Conservation (phyloP, 2,888 invertebrate species). For the Hirudinaria manillensis region DNA sequence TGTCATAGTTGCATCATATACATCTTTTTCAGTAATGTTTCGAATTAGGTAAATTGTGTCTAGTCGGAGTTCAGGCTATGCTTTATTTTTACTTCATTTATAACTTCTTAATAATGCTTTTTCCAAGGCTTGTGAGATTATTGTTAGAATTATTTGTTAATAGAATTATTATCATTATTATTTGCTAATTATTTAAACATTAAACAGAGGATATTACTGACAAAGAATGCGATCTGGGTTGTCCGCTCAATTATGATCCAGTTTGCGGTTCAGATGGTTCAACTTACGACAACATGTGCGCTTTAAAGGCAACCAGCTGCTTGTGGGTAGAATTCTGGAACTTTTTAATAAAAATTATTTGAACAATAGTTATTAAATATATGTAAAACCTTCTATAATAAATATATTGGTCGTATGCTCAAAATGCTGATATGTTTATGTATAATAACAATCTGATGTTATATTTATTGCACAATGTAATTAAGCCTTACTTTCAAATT, state of each 20-base stretch:
- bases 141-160: not conserved
- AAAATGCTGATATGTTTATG: too few species aligned
- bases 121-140: not conserved
- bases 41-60: too few species aligned
- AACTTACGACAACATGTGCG: constrained; percentile 24
- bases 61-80: not conserved
- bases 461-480: too few species aligned
- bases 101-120: not conserved
- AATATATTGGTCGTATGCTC: too few species aligned
- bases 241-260: constrained; percentile 19
- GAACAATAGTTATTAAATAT: too few species aligned
- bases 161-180: not conserved
- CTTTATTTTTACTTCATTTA: not conserved
- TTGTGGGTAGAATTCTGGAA: constrained; percentile 7
- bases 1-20: too few species aligned
- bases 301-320: not conserved
- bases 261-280: constrained; percentile 23
- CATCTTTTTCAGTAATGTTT: too few species aligned
- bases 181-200: constrained; percentile 18
- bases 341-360: too few species aligned
- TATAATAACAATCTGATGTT: too few species aligned
- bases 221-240: not conserved
- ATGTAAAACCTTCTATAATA: too few species aligned
- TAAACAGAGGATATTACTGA: not conserved
- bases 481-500: too few species aligned